A percentile compares a stretch with the other conserved stretches of the same genome.
These are phyloP conservation scores for Hoplias malabaricus DNA, from an alignment of 2,113 vertebrate species.

Conservation along the genomic window DNA sequence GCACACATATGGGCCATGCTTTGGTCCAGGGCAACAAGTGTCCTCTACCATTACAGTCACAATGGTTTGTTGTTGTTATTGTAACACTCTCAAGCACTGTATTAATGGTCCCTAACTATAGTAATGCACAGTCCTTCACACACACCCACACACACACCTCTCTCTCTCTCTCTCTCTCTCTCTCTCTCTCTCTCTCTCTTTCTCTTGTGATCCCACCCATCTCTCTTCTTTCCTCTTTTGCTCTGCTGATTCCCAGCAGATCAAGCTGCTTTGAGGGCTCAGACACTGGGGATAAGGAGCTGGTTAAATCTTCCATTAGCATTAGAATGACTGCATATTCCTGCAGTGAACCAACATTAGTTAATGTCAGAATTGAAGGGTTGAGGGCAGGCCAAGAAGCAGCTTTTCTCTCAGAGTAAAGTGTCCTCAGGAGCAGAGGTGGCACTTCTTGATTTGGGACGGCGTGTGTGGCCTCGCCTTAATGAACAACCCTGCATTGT, in stretches of 20 bases:
- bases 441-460: conserved; percentile 43
- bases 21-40: conserved; percentile 40
- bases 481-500: conserved; percentile 35
- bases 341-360: conserved; percentile 74
- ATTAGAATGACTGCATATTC: conserved; percentile 73
- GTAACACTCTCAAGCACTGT: conserved; percentile 37
- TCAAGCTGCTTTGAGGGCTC: conserved; percentile 59
- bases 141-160: background rate
- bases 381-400: conserved; percentile 56
- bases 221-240: conserved; percentile 35
- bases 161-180: conserved; percentile 29
- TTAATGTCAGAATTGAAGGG: conserved; percentile 63
- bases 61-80: conserved; percentile 43
- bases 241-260: conserved; percentile 51
- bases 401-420: conserved; percentile 48
- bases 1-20: conserved; percentile 42
- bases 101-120: conserved; percentile 46
- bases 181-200: background rate
- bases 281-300: conserved; percentile 69
- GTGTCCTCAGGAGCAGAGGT: conserved; percentile 48
- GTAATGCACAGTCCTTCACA: conserved; percentile 29
- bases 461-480: conserved; percentile 50
- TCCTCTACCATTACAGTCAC: conserved; percentile 41
- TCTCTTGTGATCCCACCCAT: conserved; percentile 21
- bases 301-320: conserved; percentile 72